Evolutionary conservation across 2,888 invertebrate species (phyloP).

Genomic region (Coenonympha glycerion): DNA sequence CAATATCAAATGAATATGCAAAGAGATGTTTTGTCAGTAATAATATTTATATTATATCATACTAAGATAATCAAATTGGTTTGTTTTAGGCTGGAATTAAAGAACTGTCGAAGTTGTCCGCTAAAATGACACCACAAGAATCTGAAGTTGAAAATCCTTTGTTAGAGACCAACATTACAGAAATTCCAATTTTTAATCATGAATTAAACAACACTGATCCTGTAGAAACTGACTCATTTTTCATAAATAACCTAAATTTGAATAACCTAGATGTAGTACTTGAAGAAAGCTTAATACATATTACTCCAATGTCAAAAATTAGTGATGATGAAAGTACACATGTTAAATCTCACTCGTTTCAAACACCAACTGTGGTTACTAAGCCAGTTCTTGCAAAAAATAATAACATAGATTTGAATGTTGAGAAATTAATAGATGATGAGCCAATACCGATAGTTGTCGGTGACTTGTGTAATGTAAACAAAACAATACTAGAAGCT

Average conservation of each 20-base stretch:
- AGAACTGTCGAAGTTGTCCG: constrained; percentile 9
- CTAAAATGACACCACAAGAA: constrained; percentile 5
- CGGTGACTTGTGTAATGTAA: background rate
- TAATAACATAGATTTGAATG: background rate
- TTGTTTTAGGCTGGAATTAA: constrained; percentile 12
- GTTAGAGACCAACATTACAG: constrained; percentile 1
- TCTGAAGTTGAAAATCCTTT: constrained; percentile 3
- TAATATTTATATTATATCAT: background rate
- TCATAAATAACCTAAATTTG: background rate
- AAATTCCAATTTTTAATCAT: background rate
- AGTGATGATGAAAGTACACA: background rate
- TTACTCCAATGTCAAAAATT: background rate
- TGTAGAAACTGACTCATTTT: constrained; percentile 14
- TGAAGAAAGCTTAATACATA: background rate
- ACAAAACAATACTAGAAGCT: constrained; percentile 1
- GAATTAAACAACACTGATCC: background rate
- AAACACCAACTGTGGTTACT: background rate
- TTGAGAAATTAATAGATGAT: background rate
- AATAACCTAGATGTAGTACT: constrained; percentile 5
- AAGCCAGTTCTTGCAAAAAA: background rate
- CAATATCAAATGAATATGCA: no score
- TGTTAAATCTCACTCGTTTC: background rate
- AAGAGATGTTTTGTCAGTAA: background rate
- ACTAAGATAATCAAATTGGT: constrained; percentile 6
- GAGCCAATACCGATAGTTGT: background rate